A percentile compares a stretch with the other conserved stretches of the same genome.
Conservation (phyloP, 1,140 invertebrate species). For the Eulimnadia texana region DNA sequence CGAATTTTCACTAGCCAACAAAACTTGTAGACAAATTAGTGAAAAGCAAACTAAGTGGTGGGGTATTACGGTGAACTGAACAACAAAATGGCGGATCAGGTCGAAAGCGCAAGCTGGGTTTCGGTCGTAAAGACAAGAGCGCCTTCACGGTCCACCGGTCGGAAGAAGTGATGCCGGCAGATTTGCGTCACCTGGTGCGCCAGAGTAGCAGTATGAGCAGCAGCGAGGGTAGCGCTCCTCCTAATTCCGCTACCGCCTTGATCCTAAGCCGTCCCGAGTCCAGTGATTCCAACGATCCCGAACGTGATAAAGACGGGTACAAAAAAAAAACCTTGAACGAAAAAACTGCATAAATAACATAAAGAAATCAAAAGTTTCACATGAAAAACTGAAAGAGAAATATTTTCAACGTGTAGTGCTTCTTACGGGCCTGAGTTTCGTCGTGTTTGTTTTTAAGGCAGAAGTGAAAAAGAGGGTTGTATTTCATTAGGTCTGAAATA, state of each 20-base stretch:
- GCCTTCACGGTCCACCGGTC: conserved; percentile 90
- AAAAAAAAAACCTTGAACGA: background rate
- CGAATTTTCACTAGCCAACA: no score
- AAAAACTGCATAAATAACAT: no score
- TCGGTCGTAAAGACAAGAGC: conserved; percentile 83
- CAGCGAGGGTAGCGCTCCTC: conserved; percentile 59
- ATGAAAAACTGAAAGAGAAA: no score
- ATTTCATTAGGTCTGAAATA: no score
- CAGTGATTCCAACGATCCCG: conserved; percentile 1
- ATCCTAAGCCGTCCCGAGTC: background rate
- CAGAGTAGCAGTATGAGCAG: conserved; percentile 78
- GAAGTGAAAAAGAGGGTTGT: no score
- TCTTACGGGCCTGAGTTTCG: no score
- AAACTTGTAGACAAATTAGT: no score
- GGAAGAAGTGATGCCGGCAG: conserved; percentile 80
- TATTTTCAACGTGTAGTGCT: no score
- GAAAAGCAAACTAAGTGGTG: no score
- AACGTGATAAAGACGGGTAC: conserved; percentile 12
- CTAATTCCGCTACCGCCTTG: background rate
- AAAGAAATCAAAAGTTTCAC: no score
- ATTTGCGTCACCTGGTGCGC: conserved; percentile 50
- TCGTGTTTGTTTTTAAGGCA: no score
- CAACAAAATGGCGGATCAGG: conserved; percentile 37
- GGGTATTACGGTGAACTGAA: no score
- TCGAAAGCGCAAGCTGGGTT: conserved; percentile 85